Percentiles rank a stretch among this genome's conserved stretches.
Evolutionary conservation across 1,140 invertebrate species (phyloP).

Genomic region (Goniozus legneri): DNA sequence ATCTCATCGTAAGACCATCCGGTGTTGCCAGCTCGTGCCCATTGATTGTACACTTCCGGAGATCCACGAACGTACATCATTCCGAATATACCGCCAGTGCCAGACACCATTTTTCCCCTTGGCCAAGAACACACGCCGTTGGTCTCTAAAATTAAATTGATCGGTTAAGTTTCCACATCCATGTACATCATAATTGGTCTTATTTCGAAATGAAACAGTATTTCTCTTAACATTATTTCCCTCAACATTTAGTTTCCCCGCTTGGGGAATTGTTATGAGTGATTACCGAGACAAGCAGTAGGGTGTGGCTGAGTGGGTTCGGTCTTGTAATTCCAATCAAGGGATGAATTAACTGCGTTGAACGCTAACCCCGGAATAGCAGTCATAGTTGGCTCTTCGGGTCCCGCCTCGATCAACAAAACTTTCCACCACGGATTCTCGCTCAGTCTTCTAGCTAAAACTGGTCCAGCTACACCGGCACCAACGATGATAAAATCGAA

Average conservation of each 20-base stretch:
- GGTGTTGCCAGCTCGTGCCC: constrained; percentile 70
- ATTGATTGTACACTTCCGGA: constrained; percentile 69
- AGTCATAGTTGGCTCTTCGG: constrained; percentile 68
- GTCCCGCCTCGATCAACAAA: constrained; percentile 69
- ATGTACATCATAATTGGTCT: too few relatives aligned
- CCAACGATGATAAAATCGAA: constrained; percentile 61
- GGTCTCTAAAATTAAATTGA: constrained; percentile 44
- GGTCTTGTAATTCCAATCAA: constrained; percentile 62
- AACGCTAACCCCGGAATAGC: constrained; percentile 65
- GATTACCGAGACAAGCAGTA: constrained; percentile 46
- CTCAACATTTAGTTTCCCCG: neutral
- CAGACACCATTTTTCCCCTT: constrained; percentile 68
- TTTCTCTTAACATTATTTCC: neutral
- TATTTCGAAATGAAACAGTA: too few relatives aligned
- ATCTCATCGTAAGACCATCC: constrained; percentile 86
- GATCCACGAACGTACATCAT: constrained; percentile 76
- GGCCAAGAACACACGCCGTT: constrained; percentile 68
- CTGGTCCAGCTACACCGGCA: constrained; percentile 61
- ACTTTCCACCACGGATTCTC: constrained; percentile 48
- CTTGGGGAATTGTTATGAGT: neutral
- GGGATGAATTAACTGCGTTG: constrained; percentile 55
- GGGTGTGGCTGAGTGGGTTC: constrained; percentile 57
- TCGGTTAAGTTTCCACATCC: neutral
- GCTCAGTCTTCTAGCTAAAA: constrained; percentile 59
- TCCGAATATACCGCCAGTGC: constrained; percentile 74